Conservation (phyloP, 2,797 vertebrate genomes). For the Schizopygopsis pylzovi region DNA sequence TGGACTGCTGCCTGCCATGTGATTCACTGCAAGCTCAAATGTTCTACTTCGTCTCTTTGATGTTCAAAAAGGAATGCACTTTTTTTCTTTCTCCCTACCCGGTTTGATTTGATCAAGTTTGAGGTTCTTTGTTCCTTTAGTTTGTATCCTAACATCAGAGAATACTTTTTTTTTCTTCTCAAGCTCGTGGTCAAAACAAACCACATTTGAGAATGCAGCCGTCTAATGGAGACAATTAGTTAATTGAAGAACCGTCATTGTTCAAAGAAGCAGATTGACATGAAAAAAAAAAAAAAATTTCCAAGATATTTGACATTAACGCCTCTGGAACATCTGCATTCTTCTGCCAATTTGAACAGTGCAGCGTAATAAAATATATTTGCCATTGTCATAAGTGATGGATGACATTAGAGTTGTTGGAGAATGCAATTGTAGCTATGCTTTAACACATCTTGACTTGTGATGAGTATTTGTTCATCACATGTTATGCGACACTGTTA, state of each 20-base stretch:
- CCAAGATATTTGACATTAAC: background rate
- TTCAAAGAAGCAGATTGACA: background rate
- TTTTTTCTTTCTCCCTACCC: background rate
- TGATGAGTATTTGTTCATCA: background rate
- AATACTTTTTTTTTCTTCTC: background rate
- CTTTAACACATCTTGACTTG: background rate
- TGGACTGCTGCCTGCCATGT: constrained; percentile 68
- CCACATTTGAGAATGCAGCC: background rate
- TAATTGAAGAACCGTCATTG: background rate
- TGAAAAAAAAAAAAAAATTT: background rate
- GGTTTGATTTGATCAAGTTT: constrained; percentile 44
- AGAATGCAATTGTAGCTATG: background rate
- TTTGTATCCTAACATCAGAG: constrained; percentile 13
- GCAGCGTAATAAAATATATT: background rate
- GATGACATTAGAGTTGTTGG: background rate
- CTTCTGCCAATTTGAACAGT: background rate
- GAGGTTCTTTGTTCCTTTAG: constrained; percentile 47
- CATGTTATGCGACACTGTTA: background rate
- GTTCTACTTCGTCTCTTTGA: constrained; percentile 64
- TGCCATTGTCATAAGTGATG: background rate
- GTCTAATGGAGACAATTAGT: background rate
- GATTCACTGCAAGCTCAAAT: constrained; percentile 65
- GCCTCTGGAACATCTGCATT: background rate
- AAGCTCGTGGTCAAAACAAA: background rate
- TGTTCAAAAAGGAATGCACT: constrained; percentile 53